Percentiles rank a stretch among this genome's conserved stretches.
Conservation (phyloP, 2,113 vertebrate species). For the Tapirus terrestris region DNA sequence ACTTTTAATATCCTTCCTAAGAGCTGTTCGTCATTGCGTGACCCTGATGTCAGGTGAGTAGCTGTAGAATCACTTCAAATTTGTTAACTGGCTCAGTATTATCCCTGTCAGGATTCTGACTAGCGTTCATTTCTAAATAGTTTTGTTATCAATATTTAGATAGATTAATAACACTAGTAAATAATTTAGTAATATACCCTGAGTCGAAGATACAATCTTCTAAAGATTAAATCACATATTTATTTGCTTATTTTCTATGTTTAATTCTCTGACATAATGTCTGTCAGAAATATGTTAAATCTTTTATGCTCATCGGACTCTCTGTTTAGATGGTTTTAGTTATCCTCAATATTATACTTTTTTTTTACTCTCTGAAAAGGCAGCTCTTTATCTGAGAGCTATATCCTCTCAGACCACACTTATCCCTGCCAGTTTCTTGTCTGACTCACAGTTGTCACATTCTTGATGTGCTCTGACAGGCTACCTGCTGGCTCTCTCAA, state of each 20-base stretch:
- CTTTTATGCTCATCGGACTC: neutral
- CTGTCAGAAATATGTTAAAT: slow-evolving; percentile 54
- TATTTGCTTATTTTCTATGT: slow-evolving; percentile 38
- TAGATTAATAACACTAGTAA: neutral
- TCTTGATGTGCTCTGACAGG: slow-evolving; percentile 54
- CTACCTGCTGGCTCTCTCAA: slow-evolving; percentile 61
- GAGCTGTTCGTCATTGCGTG: neutral
- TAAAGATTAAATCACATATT: neutral
- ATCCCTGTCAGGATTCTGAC: neutral
- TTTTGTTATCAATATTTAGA: slow-evolving; percentile 35
- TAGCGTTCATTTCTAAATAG: slow-evolving; percentile 7
- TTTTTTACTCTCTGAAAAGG: slow-evolving; percentile 44
- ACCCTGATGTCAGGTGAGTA: neutral
- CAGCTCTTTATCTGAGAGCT: slow-evolving; percentile 15
- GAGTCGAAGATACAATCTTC: neutral
- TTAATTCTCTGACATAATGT: slow-evolving; percentile 37
- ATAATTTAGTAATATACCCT: neutral
- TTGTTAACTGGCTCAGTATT: neutral
- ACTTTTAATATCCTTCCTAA: slow-evolving; percentile 54
- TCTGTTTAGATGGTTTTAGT: slow-evolving; percentile 54
- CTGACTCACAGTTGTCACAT: slow-evolving; percentile 43
- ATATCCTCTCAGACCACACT: slow-evolving; percentile 57
- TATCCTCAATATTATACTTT: neutral
- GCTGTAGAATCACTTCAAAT: neutral
- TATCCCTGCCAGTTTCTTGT: slow-evolving; percentile 26